Evolutionary conservation across 2,797 vertebrate genomes (phyloP), one percentile per base, ranked within the genome.

Genomic region (Brachymystax lenok): DNA sequence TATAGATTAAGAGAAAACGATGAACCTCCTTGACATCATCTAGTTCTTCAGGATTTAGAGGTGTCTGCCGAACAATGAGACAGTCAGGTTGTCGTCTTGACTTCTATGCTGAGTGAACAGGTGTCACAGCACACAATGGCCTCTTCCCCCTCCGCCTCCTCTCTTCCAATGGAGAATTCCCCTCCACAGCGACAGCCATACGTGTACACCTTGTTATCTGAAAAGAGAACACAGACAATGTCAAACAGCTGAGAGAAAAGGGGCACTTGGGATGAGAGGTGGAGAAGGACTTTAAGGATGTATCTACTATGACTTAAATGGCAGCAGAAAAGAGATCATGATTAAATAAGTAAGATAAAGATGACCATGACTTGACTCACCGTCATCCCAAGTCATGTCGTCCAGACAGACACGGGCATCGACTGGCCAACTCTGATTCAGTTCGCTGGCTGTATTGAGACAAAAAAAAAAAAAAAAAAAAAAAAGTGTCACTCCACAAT

Each of bases 361-460:
- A 67, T 28, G 28, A 16, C 4, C 4, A 35, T 2, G 8, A 17
- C 33, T 5, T 66, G n/a, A 8, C 80, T 77, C 92, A 98, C 97
- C 95, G 81, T 92, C 83, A 73, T 96, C 93, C 94, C 95, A 97
- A 77, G 84, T 88, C 97, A 99, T 96, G 77, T 98, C 95, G 79
- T 96, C 93, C 77, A 97, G 88, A 81, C 52, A 74, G 13, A 99
- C 81, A 4, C 91, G 93, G 74, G 91, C 93, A 59, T 99, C 96
- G 46, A 97, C 88, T 0, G 96, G 96, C 93, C 96, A 95, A 51
- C 91, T 88, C 82, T 95, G 95, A 83, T 94, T 95, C 84, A 99
- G 90, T 50, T 94, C 92, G 69, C 84, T 82, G 76, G 95, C 97
- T 99, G 83, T 27, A 88, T 73, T 80, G 30, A 79, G 17, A 24